Percentiles rank a stretch among this genome's conserved stretches.
These are phyloP conservation scores for Nomada fucata DNA, from an alignment of 2,888 invertebrate species.

Conservation along the genomic window DNA sequence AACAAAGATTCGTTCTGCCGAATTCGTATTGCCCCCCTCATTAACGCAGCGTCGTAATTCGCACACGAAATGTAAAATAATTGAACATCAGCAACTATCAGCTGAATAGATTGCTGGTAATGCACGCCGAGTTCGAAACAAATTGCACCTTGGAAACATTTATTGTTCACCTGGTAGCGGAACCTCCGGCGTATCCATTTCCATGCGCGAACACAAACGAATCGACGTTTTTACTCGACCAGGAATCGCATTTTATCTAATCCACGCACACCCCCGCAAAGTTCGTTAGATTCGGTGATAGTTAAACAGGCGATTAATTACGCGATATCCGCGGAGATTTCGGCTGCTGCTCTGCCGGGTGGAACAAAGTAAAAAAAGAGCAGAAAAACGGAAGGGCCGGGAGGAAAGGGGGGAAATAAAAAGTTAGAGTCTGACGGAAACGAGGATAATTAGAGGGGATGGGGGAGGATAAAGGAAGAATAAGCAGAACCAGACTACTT, in stretches of 20 bases:
- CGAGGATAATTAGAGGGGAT: conserved; percentile 47
- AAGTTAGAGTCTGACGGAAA: conserved; percentile 13
- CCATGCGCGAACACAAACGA: neutral
- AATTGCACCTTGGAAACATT: too few relatives aligned
- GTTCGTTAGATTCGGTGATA: conserved; percentile 24
- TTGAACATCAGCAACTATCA: too few relatives aligned
- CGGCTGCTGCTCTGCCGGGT: neutral
- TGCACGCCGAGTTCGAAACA: too few relatives aligned
- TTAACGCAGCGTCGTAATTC: too few relatives aligned
- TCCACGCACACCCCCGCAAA: neutral
- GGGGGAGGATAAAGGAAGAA: conserved; percentile 42
- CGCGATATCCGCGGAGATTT: conserved; percentile 27
- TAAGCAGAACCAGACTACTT: conserved; percentile 59
- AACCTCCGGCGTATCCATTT: too few relatives aligned
- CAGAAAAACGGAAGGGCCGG: neutral
- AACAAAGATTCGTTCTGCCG: too few relatives aligned
- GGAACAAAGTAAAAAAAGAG: neutral
- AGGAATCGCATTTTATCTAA: too few relatives aligned
- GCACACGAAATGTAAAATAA: too few relatives aligned
- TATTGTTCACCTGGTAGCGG: too few relatives aligned
- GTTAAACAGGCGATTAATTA: conserved; percentile 44
- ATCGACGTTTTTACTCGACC: too few relatives aligned
- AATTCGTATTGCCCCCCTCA: too few relatives aligned
- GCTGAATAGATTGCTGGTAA: too few relatives aligned
- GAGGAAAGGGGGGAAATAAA: neutral